Conservation (phyloP, 2,113 vertebrate genomes). For the Microtus richardsoni region DNA sequence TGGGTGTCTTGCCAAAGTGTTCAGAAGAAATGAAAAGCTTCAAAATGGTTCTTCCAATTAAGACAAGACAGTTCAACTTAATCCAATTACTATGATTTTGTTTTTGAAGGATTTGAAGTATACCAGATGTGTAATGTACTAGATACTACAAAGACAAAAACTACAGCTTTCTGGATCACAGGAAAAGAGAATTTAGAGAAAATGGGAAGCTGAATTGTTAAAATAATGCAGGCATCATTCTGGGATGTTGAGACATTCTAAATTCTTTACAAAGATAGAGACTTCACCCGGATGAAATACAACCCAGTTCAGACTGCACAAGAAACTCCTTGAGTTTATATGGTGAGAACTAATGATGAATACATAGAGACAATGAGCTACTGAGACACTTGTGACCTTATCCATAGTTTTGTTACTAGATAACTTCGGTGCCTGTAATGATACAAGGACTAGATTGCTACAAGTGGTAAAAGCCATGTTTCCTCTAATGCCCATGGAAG, state of each 20-base stretch:
- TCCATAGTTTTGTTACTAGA: neutral
- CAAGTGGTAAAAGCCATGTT: neutral
- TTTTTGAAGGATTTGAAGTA: neutral
- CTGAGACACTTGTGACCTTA: neutral
- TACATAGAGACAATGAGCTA: too few species aligned
- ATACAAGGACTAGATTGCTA: neutral
- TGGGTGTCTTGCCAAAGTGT: too few species aligned
- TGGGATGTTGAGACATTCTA: neutral
- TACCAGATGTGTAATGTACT: neutral
- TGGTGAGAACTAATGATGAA: neutral
- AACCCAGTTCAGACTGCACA: neutral
- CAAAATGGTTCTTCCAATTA: neutral
- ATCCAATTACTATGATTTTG: neutral
- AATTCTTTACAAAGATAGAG: neutral
- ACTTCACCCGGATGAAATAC: neutral
- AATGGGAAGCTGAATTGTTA: neutral
- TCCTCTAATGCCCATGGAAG: accelerated
- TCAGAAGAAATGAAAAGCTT: neutral
- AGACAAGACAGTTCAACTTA: neutral
- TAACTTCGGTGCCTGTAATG: neutral
- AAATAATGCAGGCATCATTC: neutral
- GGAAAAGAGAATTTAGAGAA: neutral
- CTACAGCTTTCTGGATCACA: neutral
- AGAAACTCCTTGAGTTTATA: neutral
- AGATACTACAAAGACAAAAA: neutral